Conservation (phyloP, 2,888 invertebrate genomes). For the Stenichneumon culpator region DNA sequence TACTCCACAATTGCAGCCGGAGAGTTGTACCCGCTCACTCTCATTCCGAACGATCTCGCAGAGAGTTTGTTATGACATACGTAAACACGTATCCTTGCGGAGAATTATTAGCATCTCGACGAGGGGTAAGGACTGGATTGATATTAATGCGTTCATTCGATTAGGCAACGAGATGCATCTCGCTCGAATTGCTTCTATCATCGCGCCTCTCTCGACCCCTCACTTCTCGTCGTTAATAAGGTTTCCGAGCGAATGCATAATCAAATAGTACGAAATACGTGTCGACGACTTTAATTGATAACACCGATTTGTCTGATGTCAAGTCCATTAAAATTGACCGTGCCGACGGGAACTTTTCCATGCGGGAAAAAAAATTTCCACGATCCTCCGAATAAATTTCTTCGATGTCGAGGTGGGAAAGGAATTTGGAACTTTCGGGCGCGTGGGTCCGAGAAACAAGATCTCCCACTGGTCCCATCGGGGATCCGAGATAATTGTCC, state of each 20-base stretch:
- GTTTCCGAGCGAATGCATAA: slow-evolving; percentile 46
- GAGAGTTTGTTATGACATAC: slow-evolving; percentile 12
- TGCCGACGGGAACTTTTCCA: not conserved
- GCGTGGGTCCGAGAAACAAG: slow-evolving; percentile 72
- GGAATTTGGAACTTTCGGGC: slow-evolving; percentile 52
- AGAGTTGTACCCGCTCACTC: not conserved
- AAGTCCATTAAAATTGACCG: not conserved
- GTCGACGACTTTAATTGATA: slow-evolving; percentile 41
- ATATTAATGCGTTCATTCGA: slow-evolving; percentile 65
- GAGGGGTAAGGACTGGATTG: slow-evolving; percentile 52
- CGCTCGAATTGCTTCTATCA: slow-evolving; percentile 56
- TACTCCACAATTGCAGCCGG: slow-evolving; percentile 16
- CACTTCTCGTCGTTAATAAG: slow-evolving; percentile 23
- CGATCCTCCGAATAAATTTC: not conserved
- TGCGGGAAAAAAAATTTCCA: not conserved
- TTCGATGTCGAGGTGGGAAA: not conserved
- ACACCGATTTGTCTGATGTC: slow-evolving; percentile 30
- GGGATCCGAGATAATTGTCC: slow-evolving; percentile 74
- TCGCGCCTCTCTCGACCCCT: not conserved
- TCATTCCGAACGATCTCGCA: slow-evolving; percentile 30
- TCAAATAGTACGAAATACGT: slow-evolving; percentile 30
- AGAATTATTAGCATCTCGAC: slow-evolving; percentile 49
- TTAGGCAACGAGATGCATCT: slow-evolving; percentile 56
- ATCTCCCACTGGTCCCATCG: slow-evolving; percentile 71
- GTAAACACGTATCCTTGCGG: slow-evolving; percentile 29